These are phyloP conservation scores for Chaenocephalus aceratus DNA, from an alignment of 2,113 vertebrate genomes.

Conservation along the genomic window DNA sequence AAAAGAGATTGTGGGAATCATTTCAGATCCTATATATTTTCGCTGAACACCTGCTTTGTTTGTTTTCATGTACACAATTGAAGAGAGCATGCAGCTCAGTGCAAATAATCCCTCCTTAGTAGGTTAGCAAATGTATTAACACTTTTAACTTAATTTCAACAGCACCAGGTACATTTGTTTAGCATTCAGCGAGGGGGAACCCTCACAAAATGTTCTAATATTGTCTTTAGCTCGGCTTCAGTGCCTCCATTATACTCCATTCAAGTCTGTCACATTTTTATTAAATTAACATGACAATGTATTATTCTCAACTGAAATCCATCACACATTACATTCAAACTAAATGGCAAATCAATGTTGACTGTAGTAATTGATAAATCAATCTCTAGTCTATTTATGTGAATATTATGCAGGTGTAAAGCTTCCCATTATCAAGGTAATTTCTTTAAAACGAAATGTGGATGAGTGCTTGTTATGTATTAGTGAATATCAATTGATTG, in stretches of 20 bases:
- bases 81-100: not conserved
- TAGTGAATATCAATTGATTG: conserved; percentile 6
- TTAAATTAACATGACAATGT: conserved; percentile 43
- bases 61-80: conserved; percentile 28
- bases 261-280: conserved; percentile 18
- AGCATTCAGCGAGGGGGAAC: conserved; percentile 10
- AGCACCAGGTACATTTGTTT: conserved; percentile 13
- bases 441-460: not conserved
- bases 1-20: conserved; percentile 63
- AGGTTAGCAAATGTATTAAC: conserved; percentile 18
- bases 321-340: conserved; percentile 36
- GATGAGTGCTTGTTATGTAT: not conserved
- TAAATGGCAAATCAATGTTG: conserved; percentile 11
- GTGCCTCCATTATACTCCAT: conserved; percentile 19
- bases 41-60: conserved; percentile 46
- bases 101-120: conserved; percentile 6
- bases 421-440: conserved; percentile 10
- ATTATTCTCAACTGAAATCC: conserved; percentile 31
- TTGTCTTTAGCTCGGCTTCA: conserved; percentile 31
- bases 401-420: conserved; percentile 8
- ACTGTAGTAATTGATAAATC: conserved; percentile 24
- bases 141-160: conserved; percentile 17
- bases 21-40: conserved; percentile 48
- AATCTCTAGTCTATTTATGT: not conserved
- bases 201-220: not conserved